These are phyloP conservation scores for Phaethon lepturus DNA, from an alignment of 2,113 vertebrate genomes.

Conservation along the genomic window DNA sequence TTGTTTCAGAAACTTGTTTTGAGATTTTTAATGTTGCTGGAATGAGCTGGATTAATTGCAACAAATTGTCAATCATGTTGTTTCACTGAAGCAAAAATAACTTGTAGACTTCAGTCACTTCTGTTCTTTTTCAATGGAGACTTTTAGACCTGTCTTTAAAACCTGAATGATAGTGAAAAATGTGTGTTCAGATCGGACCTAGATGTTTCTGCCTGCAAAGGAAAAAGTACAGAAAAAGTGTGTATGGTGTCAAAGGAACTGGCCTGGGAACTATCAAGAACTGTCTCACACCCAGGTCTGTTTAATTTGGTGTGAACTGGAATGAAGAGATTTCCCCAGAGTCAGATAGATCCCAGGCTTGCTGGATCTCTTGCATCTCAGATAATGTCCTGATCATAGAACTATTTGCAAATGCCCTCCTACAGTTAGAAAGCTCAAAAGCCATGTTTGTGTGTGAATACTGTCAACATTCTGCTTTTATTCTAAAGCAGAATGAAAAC, in stretches of 20 bases:
- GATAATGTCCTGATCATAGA: neutral
- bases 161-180: neutral
- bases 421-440: neutral
- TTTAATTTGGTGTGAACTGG: neutral
- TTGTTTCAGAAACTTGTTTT: constrained; percentile 34
- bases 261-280: neutral
- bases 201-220: neutral
- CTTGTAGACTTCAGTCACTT: neutral
- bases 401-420: neutral
- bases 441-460: neutral
- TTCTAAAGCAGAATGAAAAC: neutral
- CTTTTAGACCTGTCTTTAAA: neutral
- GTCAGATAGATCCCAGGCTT: neutral
- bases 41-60: constrained; percentile 25
- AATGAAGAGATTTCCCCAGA: neutral
- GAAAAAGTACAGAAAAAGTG: neutral
- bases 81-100: constrained; percentile 23
- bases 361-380: neutral
- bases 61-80: constrained; percentile 7
- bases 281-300: neutral
- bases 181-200: neutral
- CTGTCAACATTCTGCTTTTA: neutral
- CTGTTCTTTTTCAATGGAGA: neutral
- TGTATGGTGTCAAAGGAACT: neutral
- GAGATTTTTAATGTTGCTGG: neutral